phyloP scores from a whole-genome alignment of 2,797 vertebrate genomes.

The Benthosema pterotum region DNA sequence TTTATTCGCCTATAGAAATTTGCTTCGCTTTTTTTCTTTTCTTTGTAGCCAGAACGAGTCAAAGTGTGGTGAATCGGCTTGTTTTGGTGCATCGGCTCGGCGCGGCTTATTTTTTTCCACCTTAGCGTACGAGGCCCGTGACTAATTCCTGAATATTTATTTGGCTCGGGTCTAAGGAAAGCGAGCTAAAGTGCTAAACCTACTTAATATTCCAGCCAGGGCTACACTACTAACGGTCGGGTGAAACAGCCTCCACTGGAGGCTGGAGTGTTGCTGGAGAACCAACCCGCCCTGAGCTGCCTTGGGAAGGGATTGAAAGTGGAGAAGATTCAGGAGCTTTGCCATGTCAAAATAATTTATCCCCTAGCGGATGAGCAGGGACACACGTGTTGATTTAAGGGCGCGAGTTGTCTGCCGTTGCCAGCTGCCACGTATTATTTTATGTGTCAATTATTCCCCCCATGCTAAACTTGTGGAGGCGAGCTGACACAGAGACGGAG shows the following conservation, averaged over 20 bases:
- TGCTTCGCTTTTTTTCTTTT: slow-evolving; percentile 44
- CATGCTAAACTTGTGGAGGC: slow-evolving; percentile 22
- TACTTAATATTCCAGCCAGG: slow-evolving; percentile 66
- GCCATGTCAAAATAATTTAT: slow-evolving; percentile 54
- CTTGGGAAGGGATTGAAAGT: slow-evolving; percentile 44
- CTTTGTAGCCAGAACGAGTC: slow-evolving; percentile 50
- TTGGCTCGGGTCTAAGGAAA: slow-evolving; percentile 60
- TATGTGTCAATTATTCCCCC: slow-evolving; percentile 40
- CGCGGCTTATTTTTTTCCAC: slow-evolving; percentile 73
- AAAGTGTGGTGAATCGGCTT: slow-evolving; percentile 69
- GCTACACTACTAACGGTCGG: slow-evolving; percentile 44
- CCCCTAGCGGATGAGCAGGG: slow-evolving; percentile 33
- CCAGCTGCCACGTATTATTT: slow-evolving; percentile 41
- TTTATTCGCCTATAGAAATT: slow-evolving; percentile 57
- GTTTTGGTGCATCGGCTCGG: slow-evolving; percentile 69
- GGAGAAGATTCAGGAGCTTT: slow-evolving; percentile 31
- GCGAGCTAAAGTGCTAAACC: slow-evolving; percentile 66
- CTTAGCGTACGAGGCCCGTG: slow-evolving; percentile 66
- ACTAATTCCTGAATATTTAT: slow-evolving; percentile 81
- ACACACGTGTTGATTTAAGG: slow-evolving; percentile 39
- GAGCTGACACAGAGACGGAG: slow-evolving; percentile 19
- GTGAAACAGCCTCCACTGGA: slow-evolving; percentile 40
- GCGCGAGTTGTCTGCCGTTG: slow-evolving; percentile 39
- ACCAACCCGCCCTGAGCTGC: slow-evolving; percentile 36
- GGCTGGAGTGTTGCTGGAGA: slow-evolving; percentile 26